Percentiles rank a stretch among this genome's conserved stretches.
These are phyloP conservation scores for Charanyca ferruginea DNA, from an alignment of 2,888 invertebrate species.

Conservation along the genomic window DNA sequence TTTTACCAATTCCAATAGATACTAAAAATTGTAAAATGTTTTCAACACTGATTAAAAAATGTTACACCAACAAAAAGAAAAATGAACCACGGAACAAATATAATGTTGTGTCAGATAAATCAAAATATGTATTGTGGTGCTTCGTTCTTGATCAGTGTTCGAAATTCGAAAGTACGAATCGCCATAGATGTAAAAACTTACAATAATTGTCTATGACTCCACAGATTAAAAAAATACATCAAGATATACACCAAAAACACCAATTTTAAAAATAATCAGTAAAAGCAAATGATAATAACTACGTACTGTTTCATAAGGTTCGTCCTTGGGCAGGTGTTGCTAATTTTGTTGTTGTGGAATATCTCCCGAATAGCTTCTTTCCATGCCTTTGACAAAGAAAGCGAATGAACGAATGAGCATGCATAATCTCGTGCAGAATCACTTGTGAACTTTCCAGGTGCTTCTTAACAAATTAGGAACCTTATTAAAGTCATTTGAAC, in stretches of 20 bases:
- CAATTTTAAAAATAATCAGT: constrained; percentile 19
- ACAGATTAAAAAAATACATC: constrained; percentile 5
- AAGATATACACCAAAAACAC: constrained; percentile 21
- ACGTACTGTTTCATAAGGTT: constrained; percentile 99
- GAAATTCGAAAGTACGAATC: too few species aligned
- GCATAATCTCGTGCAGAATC: constrained; percentile 61
- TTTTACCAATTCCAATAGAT: background rate
- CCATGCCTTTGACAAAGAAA: constrained; percentile 94
- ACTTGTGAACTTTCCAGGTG: constrained; percentile 65
- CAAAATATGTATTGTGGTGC: background rate
- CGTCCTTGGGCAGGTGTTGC: constrained; percentile 98
- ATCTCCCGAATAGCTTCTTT: constrained; percentile 96
- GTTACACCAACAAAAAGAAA: background rate
- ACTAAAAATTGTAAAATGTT: background rate
- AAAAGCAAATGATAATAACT: constrained; percentile 57
- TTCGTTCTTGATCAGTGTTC: constrained; percentile 9
- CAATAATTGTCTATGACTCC: background rate
- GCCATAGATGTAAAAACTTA: too few species aligned
- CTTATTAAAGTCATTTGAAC: background rate
- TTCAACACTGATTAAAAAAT: constrained; percentile 21
- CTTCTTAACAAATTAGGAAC: background rate
- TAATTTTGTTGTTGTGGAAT: constrained; percentile 99
- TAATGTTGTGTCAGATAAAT: too few species aligned
- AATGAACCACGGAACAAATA: background rate
- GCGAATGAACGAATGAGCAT: constrained; percentile 78